These are phyloP conservation scores for Bombus ignitus DNA, from an alignment of 1,140 invertebrate genomes.

Conservation along the genomic window DNA sequence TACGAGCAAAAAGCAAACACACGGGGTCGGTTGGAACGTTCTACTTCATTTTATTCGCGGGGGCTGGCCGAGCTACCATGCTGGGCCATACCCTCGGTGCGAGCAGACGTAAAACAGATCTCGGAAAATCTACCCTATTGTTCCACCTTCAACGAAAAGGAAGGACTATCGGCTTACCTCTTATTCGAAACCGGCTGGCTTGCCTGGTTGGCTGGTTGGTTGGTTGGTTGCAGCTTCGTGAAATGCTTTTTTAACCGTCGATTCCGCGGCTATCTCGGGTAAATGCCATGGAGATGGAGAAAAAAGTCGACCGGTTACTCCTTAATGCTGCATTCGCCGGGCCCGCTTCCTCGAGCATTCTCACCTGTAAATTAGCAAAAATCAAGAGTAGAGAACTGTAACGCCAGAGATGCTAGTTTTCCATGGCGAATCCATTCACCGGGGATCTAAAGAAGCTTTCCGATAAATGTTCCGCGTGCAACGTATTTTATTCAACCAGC, in stretches of 20 bases:
- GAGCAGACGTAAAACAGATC: constrained; percentile 61
- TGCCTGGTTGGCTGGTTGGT: background rate
- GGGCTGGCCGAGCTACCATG: constrained; percentile 34
- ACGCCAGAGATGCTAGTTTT: background rate
- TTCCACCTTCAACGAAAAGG: constrained; percentile 75
- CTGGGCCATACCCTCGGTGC: constrained; percentile 31
- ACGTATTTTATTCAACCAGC: background rate
- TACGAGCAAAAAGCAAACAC: constrained; percentile 56
- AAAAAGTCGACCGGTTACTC: background rate
- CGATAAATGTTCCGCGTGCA: constrained; percentile 10
- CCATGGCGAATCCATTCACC: background rate
- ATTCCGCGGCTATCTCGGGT: background rate
- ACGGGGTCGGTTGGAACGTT: constrained; percentile 64
- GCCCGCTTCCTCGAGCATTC: constrained; percentile 21
- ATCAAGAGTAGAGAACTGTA: background rate
- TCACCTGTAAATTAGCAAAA: constrained; percentile 40
- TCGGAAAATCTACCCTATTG: constrained; percentile 75
- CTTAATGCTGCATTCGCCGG: constrained; percentile 14
- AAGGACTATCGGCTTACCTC: constrained; percentile 67
- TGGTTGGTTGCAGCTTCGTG: constrained; percentile 9
- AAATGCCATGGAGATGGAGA: constrained; percentile 12
- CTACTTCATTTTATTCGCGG: constrained; percentile 79
- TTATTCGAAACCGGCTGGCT: constrained; percentile 23
- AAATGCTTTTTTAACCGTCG: constrained; percentile 54
- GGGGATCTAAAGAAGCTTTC: background rate